These are phyloP conservation scores for Zaprionus africanus DNA, from an alignment of 1,140 invertebrate genomes.

Conservation along the genomic window DNA sequence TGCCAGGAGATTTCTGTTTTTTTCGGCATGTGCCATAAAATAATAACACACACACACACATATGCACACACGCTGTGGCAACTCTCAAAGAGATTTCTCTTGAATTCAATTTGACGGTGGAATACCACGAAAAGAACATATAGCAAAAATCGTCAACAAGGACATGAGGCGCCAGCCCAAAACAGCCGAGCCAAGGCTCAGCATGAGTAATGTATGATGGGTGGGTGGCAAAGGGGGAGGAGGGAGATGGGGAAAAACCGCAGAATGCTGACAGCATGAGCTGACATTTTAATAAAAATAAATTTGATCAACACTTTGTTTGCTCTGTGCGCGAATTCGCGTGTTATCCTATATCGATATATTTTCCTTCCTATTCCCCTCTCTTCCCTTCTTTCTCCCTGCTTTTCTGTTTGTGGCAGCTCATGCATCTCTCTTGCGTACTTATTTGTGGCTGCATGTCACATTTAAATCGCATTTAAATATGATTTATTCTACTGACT, in stretches of 20 bases:
- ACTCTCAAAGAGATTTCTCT: constrained; percentile 74
- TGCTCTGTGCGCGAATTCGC: constrained; percentile 31
- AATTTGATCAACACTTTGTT: constrained; percentile 73
- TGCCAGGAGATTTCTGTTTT: constrained; percentile 42
- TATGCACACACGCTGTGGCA: constrained; percentile 18
- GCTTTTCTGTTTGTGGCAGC: background rate
- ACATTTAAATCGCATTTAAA: constrained; percentile 24
- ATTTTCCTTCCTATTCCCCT: background rate
- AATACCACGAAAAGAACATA: constrained; percentile 30
- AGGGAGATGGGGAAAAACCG: background rate
- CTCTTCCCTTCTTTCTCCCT: background rate
- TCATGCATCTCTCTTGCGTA: constrained; percentile 6
- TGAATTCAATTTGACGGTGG: constrained; percentile 75
- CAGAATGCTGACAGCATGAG: constrained; percentile 35
- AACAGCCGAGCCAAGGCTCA: constrained; percentile 32
- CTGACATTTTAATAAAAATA: constrained; percentile 74
- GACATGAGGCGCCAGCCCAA: constrained; percentile 42
- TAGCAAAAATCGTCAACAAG: constrained; percentile 51
- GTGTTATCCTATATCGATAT: constrained; percentile 29
- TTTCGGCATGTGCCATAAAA: constrained; percentile 64
- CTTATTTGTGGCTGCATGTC: constrained; percentile 15
- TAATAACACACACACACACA: constrained; percentile 59
- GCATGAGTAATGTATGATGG: constrained; percentile 10
- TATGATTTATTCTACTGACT: constrained; percentile 25
- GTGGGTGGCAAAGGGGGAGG: background rate